Evolutionary conservation across 2,113 vertebrate genomes (phyloP), one percentile per base, ranked within the genome.

Genomic region (Ageneiosus marmoratus): DNA sequence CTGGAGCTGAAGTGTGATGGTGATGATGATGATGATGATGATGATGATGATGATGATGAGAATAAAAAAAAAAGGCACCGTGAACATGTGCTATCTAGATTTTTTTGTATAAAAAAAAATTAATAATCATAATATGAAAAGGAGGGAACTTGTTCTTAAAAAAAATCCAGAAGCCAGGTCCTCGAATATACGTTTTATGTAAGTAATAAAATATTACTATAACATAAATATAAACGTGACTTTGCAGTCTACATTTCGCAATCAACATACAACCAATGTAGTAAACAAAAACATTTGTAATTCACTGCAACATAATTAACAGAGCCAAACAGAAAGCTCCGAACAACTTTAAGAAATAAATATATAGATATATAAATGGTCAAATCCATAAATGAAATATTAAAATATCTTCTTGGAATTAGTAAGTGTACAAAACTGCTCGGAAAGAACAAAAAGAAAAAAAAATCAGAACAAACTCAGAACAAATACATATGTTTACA

Each of bases 191-290:
- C 95, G 96, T 95, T 98, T 98, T 99, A 98, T 99, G 97, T 95
- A 96, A 98, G 96, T 98, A 98, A 97, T 99, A 98, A 98, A 98
- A 99, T 98, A 98, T 98, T 96, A 98, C 97, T 98, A 97, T 96
- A 98, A 98, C 98, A 99, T 98, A 99, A 98, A 98, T 98, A 98
- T 95, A 96, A 97, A 97, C 95, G 96, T 93, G 96, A 97, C 97
- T 96, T 97, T 95, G 94, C 96, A 96, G 95, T 97, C 96, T 96
- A 97, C 96, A 96, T 95, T 95, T 94, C 95, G 95, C 95, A 96
- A 96, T 94, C 94, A 95, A 96, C 95, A 95, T 95, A 96, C 95
- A 95, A 96, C 95, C 94, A 94, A 96, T 93, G 95, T 95, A 95
- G 93, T 95, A 93, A 96, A 94, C 89, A 67, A 92, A 94, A 94